These are phyloP conservation scores for Ormyrus labotus DNA, from an alignment of 2,888 invertebrate genomes.

Conservation along the genomic window DNA sequence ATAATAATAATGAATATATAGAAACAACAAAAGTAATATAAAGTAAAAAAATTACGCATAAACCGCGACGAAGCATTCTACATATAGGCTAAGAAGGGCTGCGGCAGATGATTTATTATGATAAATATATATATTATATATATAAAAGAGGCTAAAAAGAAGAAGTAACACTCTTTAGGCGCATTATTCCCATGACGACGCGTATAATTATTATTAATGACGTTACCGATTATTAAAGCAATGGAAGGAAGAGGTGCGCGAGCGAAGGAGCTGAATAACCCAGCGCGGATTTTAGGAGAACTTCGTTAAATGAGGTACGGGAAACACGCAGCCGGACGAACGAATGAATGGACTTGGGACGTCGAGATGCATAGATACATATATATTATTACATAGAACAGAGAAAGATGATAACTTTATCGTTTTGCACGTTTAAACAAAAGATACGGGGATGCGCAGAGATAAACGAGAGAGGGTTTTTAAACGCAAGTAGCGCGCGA, in stretches of 20 bases:
- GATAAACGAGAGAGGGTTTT: not conserved
- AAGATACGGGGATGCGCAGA: not conserved
- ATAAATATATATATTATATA: constrained; percentile 15
- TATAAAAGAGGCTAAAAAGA: constrained; percentile 36
- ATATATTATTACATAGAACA: constrained; percentile 27
- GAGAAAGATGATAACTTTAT: constrained; percentile 20
- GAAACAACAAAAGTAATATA: constrained; percentile 54
- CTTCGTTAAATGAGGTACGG: not conserved
- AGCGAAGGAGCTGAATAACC: not conserved
- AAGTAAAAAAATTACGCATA: constrained; percentile 37
- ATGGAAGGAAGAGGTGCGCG: not conserved
- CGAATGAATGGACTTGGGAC: not conserved
- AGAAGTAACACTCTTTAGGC: constrained; percentile 40
- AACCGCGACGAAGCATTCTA: constrained; percentile 48
- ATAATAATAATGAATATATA: constrained; percentile 50
- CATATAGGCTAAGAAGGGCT: constrained; percentile 40
- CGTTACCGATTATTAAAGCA: constrained; percentile 38
- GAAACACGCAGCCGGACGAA: not conserved
- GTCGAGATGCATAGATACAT: constrained; percentile 28
- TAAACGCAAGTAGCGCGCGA: constrained; percentile 22
- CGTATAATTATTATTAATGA: constrained; percentile 53
- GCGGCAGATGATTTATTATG: constrained; percentile 52
- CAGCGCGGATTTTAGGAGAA: not conserved
- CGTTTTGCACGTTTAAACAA: constrained; percentile 40
- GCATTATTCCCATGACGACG: constrained; percentile 40